Percentiles rank a stretch among this genome's conserved stretches.
Evolutionary conservation across 2,797 vertebrate species (phyloP).

Genomic region (Lagothrix lagotricha): DNA sequence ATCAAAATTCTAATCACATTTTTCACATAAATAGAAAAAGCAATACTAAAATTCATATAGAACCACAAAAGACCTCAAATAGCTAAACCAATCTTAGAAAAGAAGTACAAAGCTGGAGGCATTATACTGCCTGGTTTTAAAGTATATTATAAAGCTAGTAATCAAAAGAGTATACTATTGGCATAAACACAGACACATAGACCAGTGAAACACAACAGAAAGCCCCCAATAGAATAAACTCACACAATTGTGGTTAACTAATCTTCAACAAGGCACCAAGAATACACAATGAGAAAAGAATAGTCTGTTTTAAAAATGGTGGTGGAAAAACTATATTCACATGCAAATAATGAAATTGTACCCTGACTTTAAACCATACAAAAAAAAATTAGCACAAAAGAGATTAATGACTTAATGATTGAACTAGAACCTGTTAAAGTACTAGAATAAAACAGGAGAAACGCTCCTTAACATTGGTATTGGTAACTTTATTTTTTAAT

Average conservation of each 20-base stretch:
- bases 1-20: not conserved
- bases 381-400: not conserved
- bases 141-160: not conserved
- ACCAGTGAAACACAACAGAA: not conserved
- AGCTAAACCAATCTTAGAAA: not conserved
- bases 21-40: not conserved
- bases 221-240: not conserved
- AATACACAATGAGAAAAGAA: not conserved
- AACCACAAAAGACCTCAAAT: not conserved
- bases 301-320: not conserved
- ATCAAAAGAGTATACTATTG: not conserved
- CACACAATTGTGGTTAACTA: not conserved
- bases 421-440: not conserved
- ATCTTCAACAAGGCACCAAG: not conserved
- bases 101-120: not conserved
- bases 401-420: not conserved
- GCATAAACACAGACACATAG: not conserved
- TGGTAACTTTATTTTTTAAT: not conserved
- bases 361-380: not conserved
- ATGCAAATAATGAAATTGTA: not conserved
- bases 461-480: not conserved
- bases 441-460: not conserved
- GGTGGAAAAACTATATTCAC: not conserved
- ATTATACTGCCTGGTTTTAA: not conserved
- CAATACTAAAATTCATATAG: not conserved